Evolutionary conservation across 2,797 vertebrate species (phyloP).

Genomic region (Centropyge bicolor): DNA sequence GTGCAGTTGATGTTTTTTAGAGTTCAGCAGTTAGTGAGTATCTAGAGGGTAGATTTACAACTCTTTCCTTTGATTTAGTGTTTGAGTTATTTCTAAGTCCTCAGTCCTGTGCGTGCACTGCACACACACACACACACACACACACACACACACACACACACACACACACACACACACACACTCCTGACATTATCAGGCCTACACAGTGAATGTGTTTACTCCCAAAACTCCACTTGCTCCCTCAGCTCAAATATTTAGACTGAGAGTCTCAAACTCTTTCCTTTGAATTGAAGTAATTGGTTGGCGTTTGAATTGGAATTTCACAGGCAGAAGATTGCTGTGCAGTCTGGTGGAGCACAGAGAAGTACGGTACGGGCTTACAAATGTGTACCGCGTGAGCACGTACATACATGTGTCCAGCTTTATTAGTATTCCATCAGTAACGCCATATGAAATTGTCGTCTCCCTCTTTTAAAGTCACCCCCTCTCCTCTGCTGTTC

Average conservation of each 20-base stretch:
- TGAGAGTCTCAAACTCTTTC: constrained; percentile 59
- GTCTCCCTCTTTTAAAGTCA: constrained; percentile 66
- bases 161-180: constrained; percentile 24
- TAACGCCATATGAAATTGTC: constrained; percentile 63
- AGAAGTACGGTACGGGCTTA: constrained; percentile 19
- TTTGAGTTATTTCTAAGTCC: constrained; percentile 66
- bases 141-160: constrained; percentile 22
- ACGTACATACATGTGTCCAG: constrained; percentile 42
- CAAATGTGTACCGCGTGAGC: constrained; percentile 33
- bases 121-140: constrained; percentile 7
- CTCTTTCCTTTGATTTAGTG: constrained; percentile 72
- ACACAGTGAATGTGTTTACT: constrained; percentile 71
- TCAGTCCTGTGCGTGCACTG: constrained; percentile 32
- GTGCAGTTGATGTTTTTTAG: constrained; percentile 39
- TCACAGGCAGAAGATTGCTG: constrained; percentile 47
- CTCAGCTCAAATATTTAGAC: constrained; percentile 70
- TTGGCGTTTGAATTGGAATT: constrained; percentile 62
- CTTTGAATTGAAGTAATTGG: constrained; percentile 79
- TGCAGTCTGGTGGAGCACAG: constrained; percentile 10
- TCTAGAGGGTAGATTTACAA: constrained; percentile 68
- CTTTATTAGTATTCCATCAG: constrained; percentile 71
- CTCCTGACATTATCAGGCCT: constrained; percentile 62
- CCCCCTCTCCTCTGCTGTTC: constrained; percentile 42
- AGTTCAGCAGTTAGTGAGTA: constrained; percentile 62
- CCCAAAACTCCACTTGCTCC: constrained; percentile 54